These are phyloP conservation scores for Phylloscopus trochiloides DNA, from an alignment of 2,113 vertebrate species.

Conservation along the genomic window DNA sequence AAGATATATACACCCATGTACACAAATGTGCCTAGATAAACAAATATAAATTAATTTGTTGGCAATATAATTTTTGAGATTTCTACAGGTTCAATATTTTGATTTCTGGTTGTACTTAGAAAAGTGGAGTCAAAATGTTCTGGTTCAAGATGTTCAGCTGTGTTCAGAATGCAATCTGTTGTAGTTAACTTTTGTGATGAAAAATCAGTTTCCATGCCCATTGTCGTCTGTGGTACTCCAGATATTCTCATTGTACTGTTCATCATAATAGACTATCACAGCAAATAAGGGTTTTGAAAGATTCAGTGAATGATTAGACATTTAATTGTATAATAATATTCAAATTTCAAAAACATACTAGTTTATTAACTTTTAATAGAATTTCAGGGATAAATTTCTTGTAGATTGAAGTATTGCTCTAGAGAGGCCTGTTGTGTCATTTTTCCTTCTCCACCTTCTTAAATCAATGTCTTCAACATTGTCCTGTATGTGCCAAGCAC, in stretches of 20 bases:
- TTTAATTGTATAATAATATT: not conserved
- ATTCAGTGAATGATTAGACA: not conserved
- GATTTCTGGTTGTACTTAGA: not conserved
- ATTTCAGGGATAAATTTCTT: not conserved
- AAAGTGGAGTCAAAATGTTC: not conserved
- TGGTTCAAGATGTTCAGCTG: not conserved
- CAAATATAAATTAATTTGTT: not conserved
- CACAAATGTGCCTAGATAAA: not conserved
- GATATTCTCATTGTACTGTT: not conserved
- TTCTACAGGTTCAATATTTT: not conserved
- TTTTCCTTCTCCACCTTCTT: not conserved
- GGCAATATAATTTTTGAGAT: not conserved
- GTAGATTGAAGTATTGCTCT: not conserved
- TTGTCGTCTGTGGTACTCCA: not conserved
- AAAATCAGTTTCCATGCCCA: not conserved
- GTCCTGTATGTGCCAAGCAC: fast-evolving
- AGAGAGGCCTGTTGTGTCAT: not conserved
- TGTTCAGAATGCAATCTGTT: not conserved
- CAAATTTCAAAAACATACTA: not conserved
- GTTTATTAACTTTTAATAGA: not conserved
- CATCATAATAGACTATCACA: not conserved
- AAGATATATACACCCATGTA: not conserved
- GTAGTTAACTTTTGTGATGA: fast-evolving
- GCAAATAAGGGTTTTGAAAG: not conserved
- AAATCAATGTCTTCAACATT: not conserved